phyloP scores from a whole-genome alignment of 2,888 invertebrate genomes.

The Conomelus anceps region DNA sequence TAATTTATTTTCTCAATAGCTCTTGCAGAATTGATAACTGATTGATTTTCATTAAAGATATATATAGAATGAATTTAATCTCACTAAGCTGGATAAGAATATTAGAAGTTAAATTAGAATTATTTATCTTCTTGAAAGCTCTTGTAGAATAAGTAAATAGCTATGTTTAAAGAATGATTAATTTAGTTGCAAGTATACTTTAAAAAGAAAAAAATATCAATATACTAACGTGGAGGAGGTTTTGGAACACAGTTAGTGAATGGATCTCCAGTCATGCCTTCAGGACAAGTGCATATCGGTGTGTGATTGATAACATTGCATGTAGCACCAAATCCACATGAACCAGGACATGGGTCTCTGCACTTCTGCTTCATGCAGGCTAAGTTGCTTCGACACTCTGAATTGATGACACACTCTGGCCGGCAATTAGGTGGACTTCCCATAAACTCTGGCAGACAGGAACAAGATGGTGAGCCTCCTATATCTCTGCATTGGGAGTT shows the following conservation, averaged over 20 bases:
- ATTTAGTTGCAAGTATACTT: too few species aligned
- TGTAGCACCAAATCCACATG: slow-evolving; percentile 65
- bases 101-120: too few species aligned
- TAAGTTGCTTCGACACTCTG: slow-evolving; percentile 45
- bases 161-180: too few species aligned
- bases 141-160: too few species aligned
- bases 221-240: slow-evolving; percentile 42
- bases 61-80: too few species aligned
- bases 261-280: slow-evolving; percentile 70
- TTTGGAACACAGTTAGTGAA: slow-evolving; percentile 58
- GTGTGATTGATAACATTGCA: slow-evolving; percentile 72
- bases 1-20: too few species aligned
- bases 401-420: slow-evolving; percentile 55
- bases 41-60: too few species aligned
- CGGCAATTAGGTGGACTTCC: slow-evolving; percentile 65
- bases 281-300: slow-evolving; percentile 66
- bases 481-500: slow-evolving; percentile 65
- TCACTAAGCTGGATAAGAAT: too few species aligned
- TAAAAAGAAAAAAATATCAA: neutral
- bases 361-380: slow-evolving; percentile 48
- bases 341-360: slow-evolving; percentile 48
- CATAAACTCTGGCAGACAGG: slow-evolving; percentile 57
- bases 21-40: too few species aligned
- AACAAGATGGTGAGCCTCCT: slow-evolving; percentile 54
- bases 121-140: too few species aligned